A percentile compares a stretch with the other conserved stretches of the same genome.
Conservation (phyloP, 2,888 invertebrate genomes). For the Nemoura dubitans region DNA sequence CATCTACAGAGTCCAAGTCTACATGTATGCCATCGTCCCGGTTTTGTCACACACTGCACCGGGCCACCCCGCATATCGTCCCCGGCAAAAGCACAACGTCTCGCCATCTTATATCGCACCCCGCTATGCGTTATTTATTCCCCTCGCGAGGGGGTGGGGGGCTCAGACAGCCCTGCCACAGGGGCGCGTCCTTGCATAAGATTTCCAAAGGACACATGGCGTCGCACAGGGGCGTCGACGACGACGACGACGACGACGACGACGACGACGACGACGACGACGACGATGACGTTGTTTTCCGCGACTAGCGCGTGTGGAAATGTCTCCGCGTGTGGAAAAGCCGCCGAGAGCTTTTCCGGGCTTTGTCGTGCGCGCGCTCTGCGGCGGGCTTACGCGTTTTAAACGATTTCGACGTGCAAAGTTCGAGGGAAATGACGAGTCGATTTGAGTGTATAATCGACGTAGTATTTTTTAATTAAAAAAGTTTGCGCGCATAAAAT, state of each 20-base stretch:
- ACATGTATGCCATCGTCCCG: too few relatives aligned
- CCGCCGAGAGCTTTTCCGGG: neutral
- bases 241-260: too few relatives aligned
- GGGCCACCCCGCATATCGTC: neutral
- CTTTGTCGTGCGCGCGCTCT: neutral
- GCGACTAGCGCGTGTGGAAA: neutral
- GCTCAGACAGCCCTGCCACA: neutral
- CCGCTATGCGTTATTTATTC: neutral
- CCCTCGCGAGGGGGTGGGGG: too few relatives aligned
- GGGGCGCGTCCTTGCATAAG: neutral
- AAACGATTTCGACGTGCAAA: neutral
- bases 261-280: neutral
- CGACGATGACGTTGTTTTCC: neutral
- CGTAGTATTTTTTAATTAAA: constrained; percentile 12
- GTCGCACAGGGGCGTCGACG: too few relatives aligned
- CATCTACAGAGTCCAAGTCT: neutral
- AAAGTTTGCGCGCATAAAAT: neutral
- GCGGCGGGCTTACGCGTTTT: neutral
- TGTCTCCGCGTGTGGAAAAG: neutral
- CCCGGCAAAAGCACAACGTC: neutral
- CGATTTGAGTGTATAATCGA: neutral
- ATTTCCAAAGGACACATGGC: neutral
- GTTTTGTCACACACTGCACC: too few relatives aligned
- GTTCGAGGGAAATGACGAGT: neutral
- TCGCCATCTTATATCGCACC: neutral